Evolutionary conservation across 2,797 vertebrate species (phyloP), one percentile per base, ranked within the genome.

Genomic region (Sebastiscus tertius): DNA sequence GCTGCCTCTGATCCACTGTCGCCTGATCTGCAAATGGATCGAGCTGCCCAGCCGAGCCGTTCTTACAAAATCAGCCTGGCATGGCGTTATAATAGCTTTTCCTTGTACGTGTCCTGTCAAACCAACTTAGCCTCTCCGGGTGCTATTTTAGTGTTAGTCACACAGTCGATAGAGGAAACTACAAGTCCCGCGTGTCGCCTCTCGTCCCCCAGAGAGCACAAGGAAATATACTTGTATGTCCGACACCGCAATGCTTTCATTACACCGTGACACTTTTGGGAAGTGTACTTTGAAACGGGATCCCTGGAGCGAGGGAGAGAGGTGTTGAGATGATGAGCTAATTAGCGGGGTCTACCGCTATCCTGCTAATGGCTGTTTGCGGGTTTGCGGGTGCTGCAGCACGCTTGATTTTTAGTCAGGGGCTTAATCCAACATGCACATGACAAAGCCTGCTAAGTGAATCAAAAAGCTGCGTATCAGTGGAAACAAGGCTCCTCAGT

Each of bases 101-200:
- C 77, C 90, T 90, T 94, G 94, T 95, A 92, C 73, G 77, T 90
- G 92, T 91, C 91, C 91, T 89, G 92, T 95, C 93, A 93, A 92
- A 92, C 95, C 92, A 95, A 90, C 91, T 94, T 90, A 89, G 82
- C 85, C 85, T 92, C 87, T 85, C 72, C 58, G 74, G 75, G 67
- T 84, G 90, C 87, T 94, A 91, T 94, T 95, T 94, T 80, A 88
- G 91, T 73, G 79, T 82, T 75, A 69, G 88, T 83, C 80, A 80
- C 84, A 79, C 69, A 89, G 85, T 83, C 59, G 42, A 87, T 87
- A 64, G 64, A 82, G 77, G 75, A 89, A 89, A 91, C 84, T 85
- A 72, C 76, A 66, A 75, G 81, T 80, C 79, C 69, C 77, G 58
- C 72, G 78, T 75, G 72, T 79, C 33, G 52, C 66, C 22, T 14